phyloP scores from a whole-genome alignment of 2,888 invertebrate genomes.

The Drosophila barbarae region DNA sequence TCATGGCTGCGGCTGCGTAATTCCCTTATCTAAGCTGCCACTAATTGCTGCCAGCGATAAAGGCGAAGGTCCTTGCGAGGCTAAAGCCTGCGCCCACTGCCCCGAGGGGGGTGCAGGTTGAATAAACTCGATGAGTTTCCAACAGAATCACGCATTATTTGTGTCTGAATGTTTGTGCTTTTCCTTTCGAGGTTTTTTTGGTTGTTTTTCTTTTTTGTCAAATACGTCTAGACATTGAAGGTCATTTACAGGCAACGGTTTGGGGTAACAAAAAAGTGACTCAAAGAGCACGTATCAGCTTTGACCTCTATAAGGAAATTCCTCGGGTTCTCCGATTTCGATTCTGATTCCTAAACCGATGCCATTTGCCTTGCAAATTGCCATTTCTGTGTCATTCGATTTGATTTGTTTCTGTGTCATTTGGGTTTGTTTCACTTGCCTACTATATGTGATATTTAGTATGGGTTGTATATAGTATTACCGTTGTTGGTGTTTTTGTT shows the following conservation, averaged over 20 bases:
- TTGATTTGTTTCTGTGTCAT: conserved; percentile 36
- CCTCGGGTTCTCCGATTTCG: conserved; percentile 15
- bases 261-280: conserved; percentile 26
- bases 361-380: conserved; percentile 58
- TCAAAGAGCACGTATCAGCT: conserved; percentile 20
- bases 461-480: conserved; percentile 15
- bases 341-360: conserved; percentile 12
- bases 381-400: conserved; percentile 44
- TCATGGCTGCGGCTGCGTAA: conserved; percentile 24
- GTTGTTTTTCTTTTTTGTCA: conserved; percentile 54
- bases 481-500: not conserved
- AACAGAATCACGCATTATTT: conserved; percentile 44
- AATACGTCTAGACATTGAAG: conserved; percentile 73
- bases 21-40: conserved; percentile 43
- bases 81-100: conserved; percentile 5
- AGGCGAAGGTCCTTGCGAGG: conserved; percentile 22
- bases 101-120: conserved; percentile 45
- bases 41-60: conserved; percentile 54
- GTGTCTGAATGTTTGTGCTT: conserved; percentile 31
- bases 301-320: conserved; percentile 42
- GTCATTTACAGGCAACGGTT: conserved; percentile 60
- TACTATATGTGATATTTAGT: not conserved
- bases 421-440: conserved; percentile 24
- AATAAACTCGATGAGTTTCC: conserved; percentile 59
- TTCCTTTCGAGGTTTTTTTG: conserved; percentile 16